Evolutionary conservation across 2,797 vertebrate genomes (phyloP).

Genomic region (Hephaestus fuliginosus): DNA sequence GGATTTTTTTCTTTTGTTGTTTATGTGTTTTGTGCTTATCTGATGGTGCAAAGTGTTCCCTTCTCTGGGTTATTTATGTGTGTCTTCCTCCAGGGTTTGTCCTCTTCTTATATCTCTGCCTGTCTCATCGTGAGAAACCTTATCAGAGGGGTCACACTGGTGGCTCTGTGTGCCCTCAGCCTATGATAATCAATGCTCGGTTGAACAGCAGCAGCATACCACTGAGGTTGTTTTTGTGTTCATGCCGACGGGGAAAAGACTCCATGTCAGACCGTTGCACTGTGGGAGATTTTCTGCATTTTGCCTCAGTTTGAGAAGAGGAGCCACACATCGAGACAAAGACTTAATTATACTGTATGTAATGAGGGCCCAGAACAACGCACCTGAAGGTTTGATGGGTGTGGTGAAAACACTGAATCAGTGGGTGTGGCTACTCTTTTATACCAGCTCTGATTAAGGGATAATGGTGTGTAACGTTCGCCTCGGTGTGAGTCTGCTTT

Average conservation of each 20-base stretch:
- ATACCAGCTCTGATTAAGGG: constrained; percentile 63
- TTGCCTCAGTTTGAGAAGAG: constrained; percentile 23
- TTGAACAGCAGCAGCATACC: constrained; percentile 18
- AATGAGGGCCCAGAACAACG: constrained; percentile 35
- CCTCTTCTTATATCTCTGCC: constrained; percentile 30
- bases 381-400: constrained; percentile 65
- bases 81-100: constrained; percentile 53
- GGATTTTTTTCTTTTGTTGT: constrained; percentile 33
- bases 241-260: background rate
- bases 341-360: constrained; percentile 51
- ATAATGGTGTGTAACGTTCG: constrained; percentile 48
- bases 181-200: constrained; percentile 20
- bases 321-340: constrained; percentile 43
- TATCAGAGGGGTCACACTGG: constrained; percentile 56
- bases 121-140: constrained; percentile 31
- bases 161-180: constrained; percentile 24
- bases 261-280: too few relatives aligned
- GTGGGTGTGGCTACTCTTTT: constrained; percentile 53
- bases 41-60: constrained; percentile 40
- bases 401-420: constrained; percentile 61
- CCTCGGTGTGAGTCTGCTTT: constrained; percentile 20
- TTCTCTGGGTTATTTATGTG: constrained; percentile 30
- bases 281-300: background rate
- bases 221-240: constrained; percentile 40
- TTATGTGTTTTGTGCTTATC: constrained; percentile 49